Evolutionary conservation across 2,113 vertebrate genomes (phyloP), one percentile per base, ranked within the genome.

Genomic region (Heteronetta atricapilla): DNA sequence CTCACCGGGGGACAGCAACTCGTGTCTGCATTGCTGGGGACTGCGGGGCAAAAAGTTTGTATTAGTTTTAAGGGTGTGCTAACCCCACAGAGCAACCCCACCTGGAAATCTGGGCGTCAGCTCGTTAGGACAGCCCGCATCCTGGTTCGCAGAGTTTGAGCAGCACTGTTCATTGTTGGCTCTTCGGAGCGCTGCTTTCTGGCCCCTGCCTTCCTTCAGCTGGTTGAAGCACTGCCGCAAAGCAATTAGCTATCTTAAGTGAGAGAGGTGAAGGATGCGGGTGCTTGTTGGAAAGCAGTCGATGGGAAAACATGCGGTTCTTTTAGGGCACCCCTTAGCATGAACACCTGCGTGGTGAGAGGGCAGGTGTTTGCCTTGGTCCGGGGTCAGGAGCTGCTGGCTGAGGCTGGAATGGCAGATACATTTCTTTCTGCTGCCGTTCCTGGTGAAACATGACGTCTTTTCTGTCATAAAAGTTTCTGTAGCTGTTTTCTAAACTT

Each of bases 1-100:
- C 46, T 74, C 68, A 1, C 0, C 3, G 8, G 8, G 10, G 12
- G 7, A 5, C n/a, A 52, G 20, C 40, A 67, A 16, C 33, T n/a
- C 5, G 1, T 52, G 18, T 38, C 44, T 8, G 10, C 26, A 0
- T 44, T 42, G 53, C 48, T 28, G 58, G 10, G 25, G 73, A n/a
- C 58, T 67, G 1, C 21, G 20, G 46, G 46, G 46, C 46, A 48
- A 22, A 48, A 21, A 11, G 46, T 22, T 48, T 48, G 46, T 48
- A 11, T 48, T 21, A 10, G 46, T 21, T 48, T 48, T 48, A 48
- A 48, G 46, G 46, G 46, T 11, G 5, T 48, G 46, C 46, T 22
- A 48, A 48, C 21, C 46, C 46, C 46, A 21, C 46, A 48, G 46
- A 48, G 46, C 46, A 48, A 20, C 22, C 46, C 46, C 10, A 48